phyloP scores from a whole-genome alignment of 1,140 invertebrate genomes.

The Bombus waltoni region DNA sequence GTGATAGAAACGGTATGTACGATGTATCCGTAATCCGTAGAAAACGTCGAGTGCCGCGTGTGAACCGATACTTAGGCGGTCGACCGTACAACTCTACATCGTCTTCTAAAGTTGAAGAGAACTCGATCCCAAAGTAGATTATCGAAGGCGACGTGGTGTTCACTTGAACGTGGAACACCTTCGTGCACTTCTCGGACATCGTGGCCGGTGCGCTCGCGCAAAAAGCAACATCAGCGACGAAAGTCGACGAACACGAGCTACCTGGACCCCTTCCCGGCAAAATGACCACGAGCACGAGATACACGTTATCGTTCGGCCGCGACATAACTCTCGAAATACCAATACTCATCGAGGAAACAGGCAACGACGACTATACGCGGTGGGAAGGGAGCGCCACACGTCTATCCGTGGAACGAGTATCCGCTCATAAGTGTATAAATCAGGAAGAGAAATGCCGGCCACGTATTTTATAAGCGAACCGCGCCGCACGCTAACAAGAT shows the following conservation, averaged over 20 bases:
- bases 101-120: too few relatives aligned
- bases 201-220: background rate
- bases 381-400: background rate
- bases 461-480: slow-evolving; percentile 24
- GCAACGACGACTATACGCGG: background rate
- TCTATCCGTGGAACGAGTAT: background rate
- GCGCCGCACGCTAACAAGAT: slow-evolving; percentile 38
- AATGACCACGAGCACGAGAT: background rate
- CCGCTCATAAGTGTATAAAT: slow-evolving; percentile 42
- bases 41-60: too few relatives aligned
- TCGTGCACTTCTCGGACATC: background rate
- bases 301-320: background rate
- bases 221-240: background rate
- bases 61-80: too few relatives aligned
- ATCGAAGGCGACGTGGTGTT: too few relatives aligned
- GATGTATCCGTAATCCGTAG: too few relatives aligned
- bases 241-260: background rate
- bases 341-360: slow-evolving; percentile 3
- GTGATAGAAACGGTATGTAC: too few relatives aligned
- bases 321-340: slow-evolving; percentile 3
- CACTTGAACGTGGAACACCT: background rate
- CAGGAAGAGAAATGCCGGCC: slow-evolving; percentile 21
- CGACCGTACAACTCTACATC: too few relatives aligned
- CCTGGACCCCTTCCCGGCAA: background rate
- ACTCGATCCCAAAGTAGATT: too few relatives aligned